A percentile compares a stretch with the other conserved stretches of the same genome.
Evolutionary conservation across 2,797 vertebrate genomes (phyloP).

Genomic region (Pseudochirops cupreus): DNA sequence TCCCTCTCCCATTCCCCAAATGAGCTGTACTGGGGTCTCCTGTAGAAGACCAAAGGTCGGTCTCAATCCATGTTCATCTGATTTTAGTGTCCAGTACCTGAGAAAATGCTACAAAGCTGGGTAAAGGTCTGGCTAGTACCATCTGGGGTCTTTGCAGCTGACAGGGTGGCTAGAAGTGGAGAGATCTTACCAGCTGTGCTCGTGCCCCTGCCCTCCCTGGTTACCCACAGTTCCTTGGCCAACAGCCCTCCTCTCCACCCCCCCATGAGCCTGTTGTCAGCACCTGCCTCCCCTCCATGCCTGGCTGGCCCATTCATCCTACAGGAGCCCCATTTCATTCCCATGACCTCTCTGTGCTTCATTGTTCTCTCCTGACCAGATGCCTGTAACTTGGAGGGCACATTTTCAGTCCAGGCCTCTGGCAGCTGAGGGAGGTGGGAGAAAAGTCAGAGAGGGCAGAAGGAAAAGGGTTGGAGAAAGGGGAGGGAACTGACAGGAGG

Average conservation of each 20-base stretch:
- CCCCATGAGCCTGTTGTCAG: not conserved
- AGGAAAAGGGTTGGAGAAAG: not conserved
- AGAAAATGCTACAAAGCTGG: not conserved
- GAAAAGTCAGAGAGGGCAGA: conserved; percentile 12
- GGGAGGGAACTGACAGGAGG: conserved; percentile 52
- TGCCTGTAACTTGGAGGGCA: conserved; percentile 1
- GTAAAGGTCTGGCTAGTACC: not conserved
- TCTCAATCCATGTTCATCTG: not conserved
- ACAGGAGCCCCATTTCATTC: not conserved
- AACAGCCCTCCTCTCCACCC: not conserved
- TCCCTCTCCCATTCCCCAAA: not conserved
- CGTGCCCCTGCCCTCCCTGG: not conserved
- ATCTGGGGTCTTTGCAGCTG: not conserved
- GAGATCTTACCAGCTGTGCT: not conserved
- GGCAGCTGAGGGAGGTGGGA: conserved; percentile 20
- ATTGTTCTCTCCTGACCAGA: not conserved
- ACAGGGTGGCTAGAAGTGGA: not conserved
- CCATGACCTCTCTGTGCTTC: not conserved
- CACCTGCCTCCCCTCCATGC: not conserved
- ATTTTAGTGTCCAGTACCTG: not conserved
- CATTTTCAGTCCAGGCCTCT: conserved; percentile 20
- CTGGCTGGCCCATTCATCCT: not conserved
- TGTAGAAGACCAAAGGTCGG: not conserved
- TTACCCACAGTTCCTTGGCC: not conserved
- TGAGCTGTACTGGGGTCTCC: not conserved